phyloP scores from a whole-genome alignment of 2,113 vertebrate species.

The Protobothrops flavoviridis region DNA sequence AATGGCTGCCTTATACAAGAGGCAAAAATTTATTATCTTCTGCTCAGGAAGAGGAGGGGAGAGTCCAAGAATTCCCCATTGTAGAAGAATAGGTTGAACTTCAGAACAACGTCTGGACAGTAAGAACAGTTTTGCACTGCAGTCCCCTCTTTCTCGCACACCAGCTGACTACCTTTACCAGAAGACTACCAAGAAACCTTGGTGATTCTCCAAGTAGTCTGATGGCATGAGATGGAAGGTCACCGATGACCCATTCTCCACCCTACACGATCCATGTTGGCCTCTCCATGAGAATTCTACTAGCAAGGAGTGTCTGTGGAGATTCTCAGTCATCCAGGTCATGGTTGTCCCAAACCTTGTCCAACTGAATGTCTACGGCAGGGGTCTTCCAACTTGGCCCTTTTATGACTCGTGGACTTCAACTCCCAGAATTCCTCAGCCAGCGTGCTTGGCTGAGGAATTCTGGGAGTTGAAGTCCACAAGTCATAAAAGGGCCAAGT shows the following conservation, averaged over 20 bases:
- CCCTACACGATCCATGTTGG: neutral
- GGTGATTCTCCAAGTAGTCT: neutral
- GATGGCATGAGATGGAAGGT: neutral
- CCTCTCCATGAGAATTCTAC: neutral
- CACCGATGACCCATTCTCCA: neutral
- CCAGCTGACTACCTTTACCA: neutral
- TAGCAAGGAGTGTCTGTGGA: neutral
- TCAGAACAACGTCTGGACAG: neutral
- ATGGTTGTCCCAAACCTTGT: no score
- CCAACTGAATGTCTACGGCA: no score
- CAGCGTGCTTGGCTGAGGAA: no score
- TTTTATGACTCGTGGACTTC: no score
- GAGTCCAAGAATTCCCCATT: neutral
- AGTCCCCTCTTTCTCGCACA: neutral
- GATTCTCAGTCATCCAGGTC: no score
- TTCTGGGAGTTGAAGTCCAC: no score
- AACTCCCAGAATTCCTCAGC: no score
- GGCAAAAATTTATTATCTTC: neutral
- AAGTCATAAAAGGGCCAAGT: no score
- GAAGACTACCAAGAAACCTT: neutral
- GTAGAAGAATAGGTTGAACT: neutral
- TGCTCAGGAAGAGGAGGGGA: neutral
- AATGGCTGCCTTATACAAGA: neutral
- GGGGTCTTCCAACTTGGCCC: no score
- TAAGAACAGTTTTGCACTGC: neutral